Evolutionary conservation across 92 coral and sea anemone species (phyloP).

Genomic region (Porites cylindrica): DNA sequence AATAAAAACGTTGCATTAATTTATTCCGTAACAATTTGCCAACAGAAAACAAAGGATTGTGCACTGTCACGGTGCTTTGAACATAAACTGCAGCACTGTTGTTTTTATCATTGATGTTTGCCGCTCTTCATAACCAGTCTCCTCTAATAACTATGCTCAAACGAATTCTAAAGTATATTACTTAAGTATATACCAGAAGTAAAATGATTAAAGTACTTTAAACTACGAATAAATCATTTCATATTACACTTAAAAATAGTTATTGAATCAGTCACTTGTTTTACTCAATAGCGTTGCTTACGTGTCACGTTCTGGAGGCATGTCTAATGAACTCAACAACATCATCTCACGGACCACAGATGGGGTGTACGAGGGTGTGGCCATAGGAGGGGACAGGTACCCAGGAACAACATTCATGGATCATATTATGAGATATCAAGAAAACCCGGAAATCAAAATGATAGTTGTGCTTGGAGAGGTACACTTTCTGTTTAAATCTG

Average conservation of each 20-base stretch:
- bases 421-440: constrained; percentile 91
- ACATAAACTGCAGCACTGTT: too few relatives aligned
- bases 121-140: too few relatives aligned
- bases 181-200: too few relatives aligned
- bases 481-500: not conserved
- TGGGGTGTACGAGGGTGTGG: constrained; percentile 98
- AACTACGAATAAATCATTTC: not conserved
- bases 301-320: constrained; percentile 99
- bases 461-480: constrained; percentile 98
- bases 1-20: too few relatives aligned
- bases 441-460: constrained; percentile 94
- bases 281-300: constrained; percentile 85
- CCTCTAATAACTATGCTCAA: too few relatives aligned
- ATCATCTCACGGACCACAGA: constrained; percentile 96
- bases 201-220: too few relatives aligned
- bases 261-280: not conserved
- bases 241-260: not conserved
- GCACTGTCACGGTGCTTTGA: too few relatives aligned
- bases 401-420: constrained; percentile 95
- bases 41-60: too few relatives aligned
- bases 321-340: constrained; percentile 98
- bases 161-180: too few relatives aligned
- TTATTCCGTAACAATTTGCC: too few relatives aligned
- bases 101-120: too few relatives aligned
- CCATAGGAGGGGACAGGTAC: constrained; percentile 99